Evolutionary conservation across 2,797 vertebrate species (phyloP).

Genomic region (Monodelphis domestica): DNA sequence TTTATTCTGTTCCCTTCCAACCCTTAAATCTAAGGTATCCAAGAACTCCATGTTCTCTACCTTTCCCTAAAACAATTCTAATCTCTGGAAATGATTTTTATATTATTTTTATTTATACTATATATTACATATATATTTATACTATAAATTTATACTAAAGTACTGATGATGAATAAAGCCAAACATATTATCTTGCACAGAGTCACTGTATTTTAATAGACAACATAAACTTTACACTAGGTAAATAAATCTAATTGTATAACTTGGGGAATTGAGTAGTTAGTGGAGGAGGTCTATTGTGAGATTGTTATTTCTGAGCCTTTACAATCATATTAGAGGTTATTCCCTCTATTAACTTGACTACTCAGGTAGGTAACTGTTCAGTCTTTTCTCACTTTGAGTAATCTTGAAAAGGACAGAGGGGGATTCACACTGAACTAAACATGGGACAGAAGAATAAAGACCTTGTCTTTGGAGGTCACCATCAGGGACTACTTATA

Average conservation of each 20-base stretch:
- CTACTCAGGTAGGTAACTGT: neutral
- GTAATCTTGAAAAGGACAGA: no score
- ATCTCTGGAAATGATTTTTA: neutral
- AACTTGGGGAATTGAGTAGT: neutral
- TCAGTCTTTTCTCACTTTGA: neutral
- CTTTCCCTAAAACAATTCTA: neutral
- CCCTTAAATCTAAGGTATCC: neutral
- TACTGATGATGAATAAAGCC: neutral
- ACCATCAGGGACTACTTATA: no score
- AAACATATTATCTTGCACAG: constrained; percentile 21
- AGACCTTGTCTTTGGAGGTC: no score
- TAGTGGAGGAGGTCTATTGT: neutral
- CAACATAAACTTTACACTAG: constrained; percentile 6
- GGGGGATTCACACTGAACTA: no score
- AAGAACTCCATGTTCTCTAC: neutral
- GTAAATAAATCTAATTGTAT: neutral
- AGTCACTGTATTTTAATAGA: constrained; percentile 17
- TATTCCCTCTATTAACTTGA: neutral
- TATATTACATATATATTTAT: no score
- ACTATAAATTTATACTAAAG: constrained; percentile 33
- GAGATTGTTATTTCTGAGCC: neutral
- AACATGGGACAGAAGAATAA: no score
- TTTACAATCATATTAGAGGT: neutral
- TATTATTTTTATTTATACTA: no score
- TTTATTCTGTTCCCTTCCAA: constrained; percentile 4